A percentile compares a stretch with the other conserved stretches of the same genome.
phyloP scores from a whole-genome alignment of 2,888 invertebrate species.

The Anoncus sp. region DNA sequence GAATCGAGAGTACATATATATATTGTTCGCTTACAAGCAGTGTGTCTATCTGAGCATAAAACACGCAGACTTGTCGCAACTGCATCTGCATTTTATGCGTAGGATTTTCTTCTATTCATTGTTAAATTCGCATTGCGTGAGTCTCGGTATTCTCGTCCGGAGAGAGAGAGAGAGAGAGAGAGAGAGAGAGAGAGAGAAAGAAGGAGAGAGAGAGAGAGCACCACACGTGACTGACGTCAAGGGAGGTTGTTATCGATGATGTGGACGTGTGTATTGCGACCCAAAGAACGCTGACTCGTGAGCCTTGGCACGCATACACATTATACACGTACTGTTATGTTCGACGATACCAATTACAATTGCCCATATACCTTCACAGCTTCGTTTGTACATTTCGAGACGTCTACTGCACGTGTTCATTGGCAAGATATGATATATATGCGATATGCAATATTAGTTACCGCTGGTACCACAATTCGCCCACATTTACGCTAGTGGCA shows the following conservation, averaged over 20 bases:
- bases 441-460: conserved; percentile 21
- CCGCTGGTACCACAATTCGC: conserved; percentile 45
- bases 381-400: conserved; percentile 20
- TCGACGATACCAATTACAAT: conserved; percentile 55
- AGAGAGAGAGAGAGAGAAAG: too few relatives aligned
- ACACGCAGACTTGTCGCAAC: conserved; percentile 49
- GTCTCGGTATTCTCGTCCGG: conserved; percentile 29
- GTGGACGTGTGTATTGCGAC: conserved; percentile 45
- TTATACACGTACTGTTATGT: conserved; percentile 26
- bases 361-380: conserved; percentile 15
- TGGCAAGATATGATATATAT: conserved; percentile 11
- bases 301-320: conserved; percentile 66
- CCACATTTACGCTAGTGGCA: conserved; percentile 37
- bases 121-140: conserved; percentile 55
- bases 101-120: conserved; percentile 59
- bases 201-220: too few relatives aligned
- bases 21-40: conserved; percentile 32
- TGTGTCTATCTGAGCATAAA: conserved; percentile 21
- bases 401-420: conserved; percentile 35
- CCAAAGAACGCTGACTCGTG: conserved; percentile 54
- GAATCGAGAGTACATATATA: neutral
- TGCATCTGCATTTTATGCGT: conserved; percentile 56
- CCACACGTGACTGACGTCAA: conserved; percentile 65
- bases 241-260: conserved; percentile 64
- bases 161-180: too few relatives aligned